Evolutionary conservation across 2,113 vertebrate genomes (phyloP), one percentile per base, ranked within the genome.

Genomic region (Malurus elegans): DNA sequence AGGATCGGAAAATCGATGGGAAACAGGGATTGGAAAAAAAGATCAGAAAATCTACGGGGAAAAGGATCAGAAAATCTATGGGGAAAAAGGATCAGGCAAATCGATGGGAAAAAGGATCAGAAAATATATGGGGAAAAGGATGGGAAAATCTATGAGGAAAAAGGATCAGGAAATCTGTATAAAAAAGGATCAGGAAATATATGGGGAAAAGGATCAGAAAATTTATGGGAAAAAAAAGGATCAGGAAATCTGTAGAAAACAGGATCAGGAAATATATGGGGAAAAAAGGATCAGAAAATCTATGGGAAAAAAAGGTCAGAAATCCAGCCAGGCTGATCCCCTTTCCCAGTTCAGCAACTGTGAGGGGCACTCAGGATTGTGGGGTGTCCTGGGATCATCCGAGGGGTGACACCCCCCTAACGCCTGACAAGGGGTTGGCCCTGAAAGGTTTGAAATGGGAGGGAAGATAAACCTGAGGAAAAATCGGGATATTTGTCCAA

Each of bases 311-410:
- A 64, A 18, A 38, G 58, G n/a, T 18, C 9, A 4, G 69, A 4
- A 11, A 12, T 3, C 14, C 14, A 4, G 40, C n/a, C 40, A 0
- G 40, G 48, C 26, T 25, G 38, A 5, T 16, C 32, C 47, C 66
- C 20, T 16, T 2, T 16, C 6, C 26, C 57, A 60, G 45, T 0
- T 1, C 28, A 3, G 62, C 26, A 8, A 23, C 42, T 5, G 23
- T 44, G 44, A 45, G 57, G 67, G 67, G 24, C 20, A 7, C 25
- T 31, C 8, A 1, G 79, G 38, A 2, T 0, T 9, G 38, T 13
- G 47, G 47, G 56, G 32, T 36, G 66, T 12, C 40, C 69, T 11
- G 8, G 67, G 67, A 2, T 26, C 47, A 4, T 2, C 56, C 8
- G 4, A 28, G 45, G 42, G 34, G 24, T 40, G 65, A n/a, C 44